Percentiles rank a stretch among this genome's conserved stretches.
Conservation (phyloP, 2,888 invertebrate species). For the Drosophila fulvimacula region DNA sequence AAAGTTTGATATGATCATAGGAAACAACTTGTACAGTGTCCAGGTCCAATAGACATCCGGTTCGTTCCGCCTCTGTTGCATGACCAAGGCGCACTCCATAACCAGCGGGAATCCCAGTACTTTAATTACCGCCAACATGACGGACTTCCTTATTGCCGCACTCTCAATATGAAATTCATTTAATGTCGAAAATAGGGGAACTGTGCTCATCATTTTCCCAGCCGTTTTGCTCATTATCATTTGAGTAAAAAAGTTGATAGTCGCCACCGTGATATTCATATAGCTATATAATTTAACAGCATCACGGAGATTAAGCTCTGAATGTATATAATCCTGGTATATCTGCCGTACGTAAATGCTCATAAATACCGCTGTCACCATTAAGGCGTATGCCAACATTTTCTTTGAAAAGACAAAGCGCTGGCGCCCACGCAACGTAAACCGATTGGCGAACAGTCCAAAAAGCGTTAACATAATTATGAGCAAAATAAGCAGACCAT, state of each 20-base stretch:
- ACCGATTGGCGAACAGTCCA: slow-evolving; percentile 66
- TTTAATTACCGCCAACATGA: slow-evolving; percentile 62
- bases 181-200: slow-evolving; percentile 62
- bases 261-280: slow-evolving; percentile 74
- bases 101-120: slow-evolving; percentile 68
- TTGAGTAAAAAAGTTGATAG: slow-evolving; percentile 66
- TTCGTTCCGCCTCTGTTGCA: slow-evolving; percentile 63
- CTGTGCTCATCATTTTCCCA: slow-evolving; percentile 55
- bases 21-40: slow-evolving; percentile 72
- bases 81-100: slow-evolving; percentile 63
- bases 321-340: slow-evolving; percentile 58
- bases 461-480: slow-evolving; percentile 52
- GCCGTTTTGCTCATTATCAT: slow-evolving; percentile 29
- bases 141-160: slow-evolving; percentile 34
- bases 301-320: slow-evolving; percentile 70
- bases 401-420: slow-evolving; percentile 60
- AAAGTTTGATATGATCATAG: slow-evolving; percentile 75
- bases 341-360: slow-evolving; percentile 66
- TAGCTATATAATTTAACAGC: slow-evolving; percentile 75
- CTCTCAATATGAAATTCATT: slow-evolving; percentile 56
- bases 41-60: slow-evolving; percentile 61
- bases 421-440: slow-evolving; percentile 32
- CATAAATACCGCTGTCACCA: slow-evolving; percentile 56
- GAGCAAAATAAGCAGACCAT: slow-evolving; percentile 41
- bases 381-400: slow-evolving; percentile 62